A percentile compares a stretch with the other conserved stretches of the same genome.
These are phyloP conservation scores for Anticlea derivata DNA, from an alignment of 2,888 invertebrate species.

Conservation along the genomic window DNA sequence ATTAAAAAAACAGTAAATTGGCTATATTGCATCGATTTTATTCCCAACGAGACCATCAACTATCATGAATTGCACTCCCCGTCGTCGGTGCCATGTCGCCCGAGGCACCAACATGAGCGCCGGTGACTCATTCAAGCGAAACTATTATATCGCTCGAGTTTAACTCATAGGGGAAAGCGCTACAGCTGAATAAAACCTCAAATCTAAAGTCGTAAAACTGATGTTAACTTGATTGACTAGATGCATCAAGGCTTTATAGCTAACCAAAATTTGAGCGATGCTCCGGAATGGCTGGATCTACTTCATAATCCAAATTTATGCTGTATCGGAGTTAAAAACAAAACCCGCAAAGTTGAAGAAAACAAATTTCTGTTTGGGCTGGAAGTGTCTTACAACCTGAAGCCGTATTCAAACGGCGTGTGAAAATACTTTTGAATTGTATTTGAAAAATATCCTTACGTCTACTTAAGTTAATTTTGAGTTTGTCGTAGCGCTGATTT, in stretches of 20 bases:
- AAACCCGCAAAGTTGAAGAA: no score
- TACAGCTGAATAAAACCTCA: constrained; percentile 4
- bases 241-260: constrained; percentile 2
- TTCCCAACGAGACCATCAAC: constrained; percentile 42
- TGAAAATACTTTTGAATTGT: no score
- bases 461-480: no score
- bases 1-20: constrained; percentile 11
- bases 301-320: background rate
- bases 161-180: constrained; percentile 14
- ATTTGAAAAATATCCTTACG: no score
- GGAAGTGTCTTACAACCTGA: no score
- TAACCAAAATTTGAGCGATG: constrained; percentile 6
- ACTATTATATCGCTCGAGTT: constrained; percentile 23
- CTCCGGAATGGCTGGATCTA: background rate
- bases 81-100: constrained; percentile 61
- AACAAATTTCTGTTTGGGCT: no score
- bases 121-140: constrained; percentile 48
- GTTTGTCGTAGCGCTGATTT: no score
- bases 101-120: constrained; percentile 53
- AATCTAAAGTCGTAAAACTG: constrained; percentile 5
- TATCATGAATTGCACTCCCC: constrained; percentile 60
- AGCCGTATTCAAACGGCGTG: no score
- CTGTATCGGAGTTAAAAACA: no score
- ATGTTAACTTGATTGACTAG: background rate
- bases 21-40: constrained; percentile 42